phyloP scores from a whole-genome alignment of 1,140 invertebrate genomes.

The Adoxophyes honmai region DNA sequence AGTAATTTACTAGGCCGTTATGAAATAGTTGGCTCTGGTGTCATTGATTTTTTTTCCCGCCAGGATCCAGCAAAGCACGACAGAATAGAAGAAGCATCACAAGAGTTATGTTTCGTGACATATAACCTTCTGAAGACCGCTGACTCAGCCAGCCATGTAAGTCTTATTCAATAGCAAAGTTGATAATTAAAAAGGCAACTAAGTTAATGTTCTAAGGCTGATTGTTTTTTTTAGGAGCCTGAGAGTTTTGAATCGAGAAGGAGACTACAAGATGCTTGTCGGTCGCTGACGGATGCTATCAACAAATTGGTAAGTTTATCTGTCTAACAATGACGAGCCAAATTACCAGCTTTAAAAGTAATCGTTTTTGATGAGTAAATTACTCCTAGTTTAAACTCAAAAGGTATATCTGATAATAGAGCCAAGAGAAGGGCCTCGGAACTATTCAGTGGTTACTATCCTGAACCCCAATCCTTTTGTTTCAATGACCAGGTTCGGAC shows the following conservation, averaged over 20 bases:
- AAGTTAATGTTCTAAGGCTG: too few relatives aligned
- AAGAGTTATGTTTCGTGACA: slow-evolving; percentile 40
- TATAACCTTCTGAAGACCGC: slow-evolving; percentile 46
- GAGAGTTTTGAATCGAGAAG: slow-evolving; percentile 28
- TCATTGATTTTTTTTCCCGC: slow-evolving; percentile 7
- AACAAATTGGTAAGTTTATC: slow-evolving; percentile 47
- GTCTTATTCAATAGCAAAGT: slow-evolving; percentile 13
- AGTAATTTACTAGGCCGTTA: too few relatives aligned
- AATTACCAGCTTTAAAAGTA: too few relatives aligned
- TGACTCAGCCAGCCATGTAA: slow-evolving; percentile 38
- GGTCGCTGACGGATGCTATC: slow-evolving; percentile 42
- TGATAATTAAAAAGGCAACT: background rate
- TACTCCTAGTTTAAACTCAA: too few relatives aligned
- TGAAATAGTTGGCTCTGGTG: too few relatives aligned
- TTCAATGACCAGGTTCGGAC: slow-evolving; percentile 17
- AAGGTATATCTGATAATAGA: too few relatives aligned
- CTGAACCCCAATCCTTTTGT: too few relatives aligned
- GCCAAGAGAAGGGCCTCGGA: too few relatives aligned
- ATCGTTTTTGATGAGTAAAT: too few relatives aligned
- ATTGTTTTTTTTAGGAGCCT: slow-evolving; percentile 28
- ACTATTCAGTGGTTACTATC: too few relatives aligned
- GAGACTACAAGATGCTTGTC: slow-evolving; percentile 42
- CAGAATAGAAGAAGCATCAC: slow-evolving; percentile 42
- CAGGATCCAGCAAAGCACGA: slow-evolving; percentile 39
- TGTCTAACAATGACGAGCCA: too few relatives aligned